These are phyloP conservation scores for Coenobita brevimanus DNA, from an alignment of 1,140 invertebrate species.

Conservation along the genomic window DNA sequence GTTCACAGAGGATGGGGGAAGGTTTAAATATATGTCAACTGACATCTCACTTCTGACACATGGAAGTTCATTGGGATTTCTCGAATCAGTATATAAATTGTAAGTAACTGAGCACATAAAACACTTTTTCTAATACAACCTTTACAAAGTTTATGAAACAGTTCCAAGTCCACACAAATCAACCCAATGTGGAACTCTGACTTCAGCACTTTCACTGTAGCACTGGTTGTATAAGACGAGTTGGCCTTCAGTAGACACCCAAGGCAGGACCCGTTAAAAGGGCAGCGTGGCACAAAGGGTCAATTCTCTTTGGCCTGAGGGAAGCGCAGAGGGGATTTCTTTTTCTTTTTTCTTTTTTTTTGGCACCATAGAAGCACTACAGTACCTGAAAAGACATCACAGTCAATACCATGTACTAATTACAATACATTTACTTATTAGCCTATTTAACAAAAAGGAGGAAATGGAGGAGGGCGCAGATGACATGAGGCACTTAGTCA, in stretches of 20 bases:
- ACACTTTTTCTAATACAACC: not conserved
- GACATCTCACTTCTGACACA: not conserved
- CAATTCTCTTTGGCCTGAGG: slow-evolving; percentile 46
- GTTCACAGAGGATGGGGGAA: slow-evolving; percentile 47
- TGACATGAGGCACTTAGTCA: too few species aligned
- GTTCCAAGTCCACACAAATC: not conserved
- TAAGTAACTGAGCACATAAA: slow-evolving; percentile 11
- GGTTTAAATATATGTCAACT: not conserved
- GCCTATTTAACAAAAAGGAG: too few species aligned
- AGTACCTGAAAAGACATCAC: slow-evolving; percentile 37
- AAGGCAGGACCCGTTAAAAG: not conserved
- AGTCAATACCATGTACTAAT: too few species aligned
- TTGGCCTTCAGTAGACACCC: slow-evolving; percentile 19
- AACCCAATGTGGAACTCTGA: not conserved
- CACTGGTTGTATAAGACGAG: slow-evolving; percentile 31
- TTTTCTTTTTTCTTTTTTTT: too few species aligned
- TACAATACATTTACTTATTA: too few species aligned
- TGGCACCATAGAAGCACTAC: slow-evolving; percentile 59
- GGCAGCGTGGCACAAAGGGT: slow-evolving; percentile 15
- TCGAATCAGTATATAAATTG: not conserved
- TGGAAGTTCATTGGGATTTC: not conserved
- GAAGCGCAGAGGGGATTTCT: slow-evolving; percentile 56
- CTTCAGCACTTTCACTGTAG: not conserved
- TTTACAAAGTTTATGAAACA: slow-evolving; percentile 2
- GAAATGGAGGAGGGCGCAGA: too few species aligned